Percentiles rank a stretch among this genome's conserved stretches.
Evolutionary conservation across 2,888 invertebrate genomes (phyloP).

Genomic region (Caenorhabditis sp.): DNA sequence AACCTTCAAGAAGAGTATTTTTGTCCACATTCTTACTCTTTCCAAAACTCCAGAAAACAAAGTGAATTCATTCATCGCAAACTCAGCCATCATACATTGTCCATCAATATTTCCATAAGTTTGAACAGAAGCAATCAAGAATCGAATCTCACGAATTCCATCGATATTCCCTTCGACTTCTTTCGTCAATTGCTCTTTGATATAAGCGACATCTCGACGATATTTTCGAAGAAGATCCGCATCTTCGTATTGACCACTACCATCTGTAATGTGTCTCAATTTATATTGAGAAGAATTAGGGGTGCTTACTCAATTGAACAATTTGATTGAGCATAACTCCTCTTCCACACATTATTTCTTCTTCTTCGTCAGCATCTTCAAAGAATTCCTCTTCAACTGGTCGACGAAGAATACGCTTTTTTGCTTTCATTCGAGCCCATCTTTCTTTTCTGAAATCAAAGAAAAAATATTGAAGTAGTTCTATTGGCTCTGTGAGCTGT

Average conservation of each 20-base stretch:
- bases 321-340: constrained; percentile 40
- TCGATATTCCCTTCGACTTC: constrained; percentile 35
- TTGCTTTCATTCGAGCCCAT: constrained; percentile 41
- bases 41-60: constrained; percentile 56
- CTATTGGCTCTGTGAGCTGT: neutral
- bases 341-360: constrained; percentile 35
- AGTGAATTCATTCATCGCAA: constrained; percentile 57
- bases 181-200: constrained; percentile 27
- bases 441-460: constrained; percentile 33
- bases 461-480: neutral
- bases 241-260: constrained; percentile 30
- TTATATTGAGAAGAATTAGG: neutral
- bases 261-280: neutral
- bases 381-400: constrained; percentile 36
- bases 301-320: constrained; percentile 19
- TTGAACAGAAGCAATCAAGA: constrained; percentile 52
- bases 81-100: constrained; percentile 53
- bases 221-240: constrained; percentile 37
- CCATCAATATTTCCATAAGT: constrained; percentile 56
- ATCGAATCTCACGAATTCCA: constrained; percentile 47
- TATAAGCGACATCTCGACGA: constrained; percentile 34
- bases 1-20: neutral
- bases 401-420: constrained; percentile 30
- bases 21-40: constrained; percentile 5
- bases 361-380: constrained; percentile 36